Base-by-base conservation (phyloP, 2,113 vertebrate species). In the Macroglossus sobrinus region DNA sequence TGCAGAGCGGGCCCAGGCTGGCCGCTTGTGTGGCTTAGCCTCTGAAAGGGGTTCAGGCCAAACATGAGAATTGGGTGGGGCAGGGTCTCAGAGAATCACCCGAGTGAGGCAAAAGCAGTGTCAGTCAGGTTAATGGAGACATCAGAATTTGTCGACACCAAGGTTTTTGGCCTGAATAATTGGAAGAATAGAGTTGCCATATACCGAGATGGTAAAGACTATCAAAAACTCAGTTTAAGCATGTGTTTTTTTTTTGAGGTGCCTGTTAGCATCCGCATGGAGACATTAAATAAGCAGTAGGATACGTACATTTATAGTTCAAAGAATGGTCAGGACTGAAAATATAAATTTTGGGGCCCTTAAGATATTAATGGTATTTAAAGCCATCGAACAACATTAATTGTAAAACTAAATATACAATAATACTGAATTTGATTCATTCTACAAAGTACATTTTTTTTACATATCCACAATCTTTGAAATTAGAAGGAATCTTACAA, bases 231-330 rank as follows among this genome's bases (percentile, higher is more conserved):
- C 63, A 9, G 21, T 86, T 89, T 74, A 76, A 43, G 50, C 80
- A 33, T 75, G 55, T 43, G n/a, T 68, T 93, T 89, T 68, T 93
- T 89, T n/a, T 88, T 91, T 84, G 59, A 92, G 45, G 35, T 82
- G 19, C 28, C 22, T 93, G 9, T 96, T 45, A 94, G 69, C 26
- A 53, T 89, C 33, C 71, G 72, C 0, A 0, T 59, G 43, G 55
- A 91, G 82, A 86, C 26, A 45, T 75, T 64, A 90, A 75, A 74
- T 90, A 90, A 75, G 14, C 43, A 57, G 40, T 69, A 84, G 64
- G 45, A 63, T 89, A 63, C 68, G 22, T 22, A 82, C 30, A 18
- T 86, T 86, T 84, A 30, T 11, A 50, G 24, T 79, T 88, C 80
- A 95, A 72, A 89, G 35, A 76, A 3, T 81, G 64, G 40, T 82